Base-by-base conservation (phyloP, 1,140 invertebrate species). In the Rhyzopertha dominica region DNA sequence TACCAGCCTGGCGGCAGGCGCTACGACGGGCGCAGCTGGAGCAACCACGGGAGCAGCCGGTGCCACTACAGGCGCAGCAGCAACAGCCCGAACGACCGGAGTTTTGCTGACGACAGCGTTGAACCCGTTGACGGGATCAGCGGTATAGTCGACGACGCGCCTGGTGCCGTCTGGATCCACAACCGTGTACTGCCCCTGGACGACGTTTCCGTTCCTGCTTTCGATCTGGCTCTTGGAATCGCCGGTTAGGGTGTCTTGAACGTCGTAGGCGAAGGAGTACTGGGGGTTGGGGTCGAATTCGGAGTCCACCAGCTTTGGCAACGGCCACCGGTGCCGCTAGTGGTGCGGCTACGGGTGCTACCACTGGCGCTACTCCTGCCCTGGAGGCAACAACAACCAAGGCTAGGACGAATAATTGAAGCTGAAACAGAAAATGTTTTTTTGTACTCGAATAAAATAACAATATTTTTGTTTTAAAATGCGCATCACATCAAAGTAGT, bases 101-200 rank as follows among this genome's bases (percentile, higher is more conserved):
- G 59, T 60, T 19, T 49, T 45, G 12, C 43, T 48, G 12, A 58
- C 59, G 25, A 61, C 51, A 10, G 59, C 56, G 41, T 61, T 61
- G 48, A 57, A 62, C 34, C 58, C 59, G 31, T 59, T 67, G 28
- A 47, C 41, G 24, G 51, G 38, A 42, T 68, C 66, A 9, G 64
- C 66, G 0, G 59, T 63, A 41, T 72, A 72, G 25, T 69, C 62
- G 2, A 71, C 70, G 24, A 59, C 67, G 34, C 70, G 55, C 22
- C 57, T 57, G 5, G 68, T 65, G 37, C 59, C 80, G 56, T 82
- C 80, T 1, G 80, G 75, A 48, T 82, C 79, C 13, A 78, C 69
- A 12, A 82, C 59, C 1, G 76, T 78, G 62, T 81, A 81, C 22
- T 72, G 72, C 24, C 80, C 79, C 51, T 78, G 74, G n/a, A 81